Evolutionary conservation across 1,140 invertebrate genomes (phyloP).

Genomic region (Leucophenga varia): DNA sequence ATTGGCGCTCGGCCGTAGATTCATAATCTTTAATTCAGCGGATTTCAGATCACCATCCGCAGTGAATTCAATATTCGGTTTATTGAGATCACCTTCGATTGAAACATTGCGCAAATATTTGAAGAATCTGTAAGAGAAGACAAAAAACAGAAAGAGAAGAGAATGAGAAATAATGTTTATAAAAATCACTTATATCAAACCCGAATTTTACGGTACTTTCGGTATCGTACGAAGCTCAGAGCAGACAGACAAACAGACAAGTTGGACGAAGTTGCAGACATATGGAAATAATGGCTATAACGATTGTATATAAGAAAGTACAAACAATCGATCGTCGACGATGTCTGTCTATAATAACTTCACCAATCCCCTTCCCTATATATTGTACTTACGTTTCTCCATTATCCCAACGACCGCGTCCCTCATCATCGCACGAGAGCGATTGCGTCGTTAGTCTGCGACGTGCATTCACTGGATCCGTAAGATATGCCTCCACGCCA

Average conservation of each 20-base stretch:
- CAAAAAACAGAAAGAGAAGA: neutral
- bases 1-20: constrained; percentile 76
- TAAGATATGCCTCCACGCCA: constrained; percentile 83
- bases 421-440: constrained; percentile 63
- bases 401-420: constrained; percentile 54
- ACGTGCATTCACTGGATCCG: constrained; percentile 69
- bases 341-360: no score
- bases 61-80: constrained; percentile 83
- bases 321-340: no score
- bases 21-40: constrained; percentile 90
- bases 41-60: constrained; percentile 83
- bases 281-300: no score
- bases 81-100: constrained; percentile 74
- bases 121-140: constrained; percentile 58
- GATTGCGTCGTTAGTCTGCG: constrained; percentile 74
- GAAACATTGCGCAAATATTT: constrained; percentile 82
- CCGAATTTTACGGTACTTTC: neutral
- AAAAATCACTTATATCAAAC: no score
- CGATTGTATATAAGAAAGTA: no score
- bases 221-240: no score
- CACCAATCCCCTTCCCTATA: neutral
- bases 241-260: no score
- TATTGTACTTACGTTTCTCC: constrained; percentile 49
- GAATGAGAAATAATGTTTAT: no score
- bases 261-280: no score